Evolutionary conservation across 1,140 invertebrate species (phyloP), one percentile per base, ranked within the genome.

Genomic region (Drosophila guanche): DNA sequence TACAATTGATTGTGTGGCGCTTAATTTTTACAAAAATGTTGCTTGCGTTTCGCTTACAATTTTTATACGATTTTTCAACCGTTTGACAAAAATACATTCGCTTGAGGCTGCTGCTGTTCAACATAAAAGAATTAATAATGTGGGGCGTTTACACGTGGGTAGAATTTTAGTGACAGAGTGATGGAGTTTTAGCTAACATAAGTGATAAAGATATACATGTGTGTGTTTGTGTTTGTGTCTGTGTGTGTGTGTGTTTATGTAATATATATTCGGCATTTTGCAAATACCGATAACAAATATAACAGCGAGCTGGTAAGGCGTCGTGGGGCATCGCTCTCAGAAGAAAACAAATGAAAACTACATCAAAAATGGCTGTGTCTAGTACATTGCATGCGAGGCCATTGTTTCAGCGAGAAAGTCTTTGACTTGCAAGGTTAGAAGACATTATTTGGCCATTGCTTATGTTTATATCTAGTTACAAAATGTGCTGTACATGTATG

Each of bases 221-320:
- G 16, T 20, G 16, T 20, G 16, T 20, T 20, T 20, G 16, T 20
- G 16, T 20, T 0, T 20, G 16, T 20, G 16, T 20, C n/a, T n/a
- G n/a, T 20, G 16, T 20, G 16, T 20, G 16, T 20, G 16, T 20
- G 16, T 20, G 16, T 20, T 20, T 20, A 20, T 20, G 16, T 20
- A 20, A 27, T 27, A 27, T 27, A 37, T 37, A 83, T 83, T 86
- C 83, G 78, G 57, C 67, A 79, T 53, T 68, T 72, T 45, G 8
- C 12, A 63, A 69, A 68, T 88, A 86, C 61, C 75, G 84, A 88
- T 83, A 88, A 88, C 83, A 88, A 88, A 72, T 83, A 79, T 62
- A 83, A 72, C 62, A 60, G 72, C 62, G 57, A 68, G 68, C 72
- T 20, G 63, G 56, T 42, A 62, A 40, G 16, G 8, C 37, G 41